Evolutionary conservation across 2,797 vertebrate species (phyloP).

Genomic region (Semaprochilodus insignis): DNA sequence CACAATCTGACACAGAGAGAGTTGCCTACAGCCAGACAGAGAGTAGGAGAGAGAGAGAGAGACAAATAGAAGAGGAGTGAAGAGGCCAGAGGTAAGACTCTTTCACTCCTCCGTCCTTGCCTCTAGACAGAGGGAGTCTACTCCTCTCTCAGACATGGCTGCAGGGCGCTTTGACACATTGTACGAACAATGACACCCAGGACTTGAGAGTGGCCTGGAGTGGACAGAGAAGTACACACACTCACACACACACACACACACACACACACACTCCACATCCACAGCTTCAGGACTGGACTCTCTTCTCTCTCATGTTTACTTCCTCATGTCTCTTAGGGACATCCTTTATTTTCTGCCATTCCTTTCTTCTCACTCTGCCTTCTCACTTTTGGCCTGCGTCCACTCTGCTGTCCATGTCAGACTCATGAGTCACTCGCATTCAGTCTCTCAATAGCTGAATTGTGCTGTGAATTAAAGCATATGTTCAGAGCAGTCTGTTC

Average conservation of each 20-base stretch:
- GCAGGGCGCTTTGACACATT: slow-evolving; percentile 73
- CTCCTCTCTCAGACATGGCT: slow-evolving; percentile 69
- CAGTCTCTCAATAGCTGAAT: slow-evolving; percentile 44
- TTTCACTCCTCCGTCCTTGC: slow-evolving; percentile 74
- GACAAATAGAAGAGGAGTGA: not conserved
- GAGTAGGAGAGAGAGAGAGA: not conserved
- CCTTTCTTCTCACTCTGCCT: slow-evolving; percentile 22
- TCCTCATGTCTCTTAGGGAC: slow-evolving; percentile 18
- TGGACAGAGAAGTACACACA: slow-evolving; percentile 54
- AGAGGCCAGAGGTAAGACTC: slow-evolving; percentile 57
- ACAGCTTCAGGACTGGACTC: slow-evolving; percentile 42
- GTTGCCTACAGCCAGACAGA: slow-evolving; percentile 64
- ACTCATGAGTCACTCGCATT: slow-evolving; percentile 67
- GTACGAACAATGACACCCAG: slow-evolving; percentile 75
- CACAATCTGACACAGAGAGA: slow-evolving; percentile 70
- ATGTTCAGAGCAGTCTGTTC: slow-evolving; percentile 20
- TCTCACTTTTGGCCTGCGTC: slow-evolving; percentile 73
- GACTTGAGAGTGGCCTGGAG: slow-evolving; percentile 64
- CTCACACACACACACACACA: slow-evolving; percentile 35
- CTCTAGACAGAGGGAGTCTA: slow-evolving; percentile 72
- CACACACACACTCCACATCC: slow-evolving; percentile 31
- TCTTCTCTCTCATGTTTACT: slow-evolving; percentile 38
- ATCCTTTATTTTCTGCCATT: slow-evolving; percentile 2
- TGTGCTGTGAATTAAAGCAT: slow-evolving; percentile 39
- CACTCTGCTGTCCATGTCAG: slow-evolving; percentile 75